phyloP scores from a whole-genome alignment of 2,797 vertebrate genomes.

The Pogoniulus pusillus region DNA sequence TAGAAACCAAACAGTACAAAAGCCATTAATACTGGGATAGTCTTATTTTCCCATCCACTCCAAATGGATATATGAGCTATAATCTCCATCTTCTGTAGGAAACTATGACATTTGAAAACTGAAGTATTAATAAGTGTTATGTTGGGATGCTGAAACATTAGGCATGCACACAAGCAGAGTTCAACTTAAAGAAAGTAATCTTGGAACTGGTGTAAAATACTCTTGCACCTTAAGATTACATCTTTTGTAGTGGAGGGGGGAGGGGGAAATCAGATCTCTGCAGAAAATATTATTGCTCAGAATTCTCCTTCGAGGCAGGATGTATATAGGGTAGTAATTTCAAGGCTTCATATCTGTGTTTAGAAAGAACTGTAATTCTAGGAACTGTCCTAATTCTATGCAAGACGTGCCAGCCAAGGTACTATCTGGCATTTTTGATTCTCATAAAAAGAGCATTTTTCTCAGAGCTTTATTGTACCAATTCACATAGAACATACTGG shows the following conservation, averaged over 20 bases:
- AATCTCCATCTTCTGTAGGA: not conserved
- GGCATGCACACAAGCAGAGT: not conserved
- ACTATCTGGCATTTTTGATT: conserved; percentile 15
- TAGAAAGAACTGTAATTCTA: conserved; percentile 11
- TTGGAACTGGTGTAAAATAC: not conserved
- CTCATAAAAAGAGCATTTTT: not conserved
- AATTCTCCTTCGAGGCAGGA: not conserved
- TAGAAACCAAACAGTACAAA: not conserved
- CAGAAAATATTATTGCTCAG: not conserved
- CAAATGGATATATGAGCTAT: not conserved
- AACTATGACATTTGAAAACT: not conserved
- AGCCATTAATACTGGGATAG: not conserved
- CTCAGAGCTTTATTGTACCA: not conserved
- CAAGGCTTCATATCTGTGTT: not conserved
- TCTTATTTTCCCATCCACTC: not conserved
- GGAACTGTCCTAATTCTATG: not conserved
- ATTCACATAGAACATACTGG: not conserved
- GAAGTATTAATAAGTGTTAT: not conserved
- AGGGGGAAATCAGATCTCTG: not conserved
- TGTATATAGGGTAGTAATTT: not conserved
- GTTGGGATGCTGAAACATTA: not conserved
- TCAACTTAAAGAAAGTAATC: not conserved
- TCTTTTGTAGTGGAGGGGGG: not conserved
- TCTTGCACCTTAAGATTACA: not conserved
- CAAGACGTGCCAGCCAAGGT: not conserved